Base-by-base conservation (phyloP, 1,140 invertebrate genomes). In the Holotrichia oblita region DNA sequence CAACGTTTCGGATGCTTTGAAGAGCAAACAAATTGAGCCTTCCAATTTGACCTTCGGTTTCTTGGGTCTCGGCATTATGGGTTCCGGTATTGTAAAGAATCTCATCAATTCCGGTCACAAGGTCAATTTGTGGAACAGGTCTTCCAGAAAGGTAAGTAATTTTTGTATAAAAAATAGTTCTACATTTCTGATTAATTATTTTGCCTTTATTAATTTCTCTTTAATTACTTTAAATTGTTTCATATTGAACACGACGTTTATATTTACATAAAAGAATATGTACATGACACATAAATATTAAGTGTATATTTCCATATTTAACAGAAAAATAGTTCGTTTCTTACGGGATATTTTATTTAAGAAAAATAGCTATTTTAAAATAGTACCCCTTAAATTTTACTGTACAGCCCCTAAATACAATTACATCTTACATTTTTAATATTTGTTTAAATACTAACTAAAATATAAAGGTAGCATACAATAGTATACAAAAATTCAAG, bases 31-130 rank as follows among this genome's bases (percentile, higher is more conserved):
- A 80, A 97, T 98, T 79, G 91, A 92, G 77, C 93, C 97, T 1
- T 97, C 96, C 10, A 91, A 91, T 77, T 91, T 96, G 85, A 96
- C 93, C 83, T 98, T 99, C 85, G 98, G 98, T 12, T 99, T 99
- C 87, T 91, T 99, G 42, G 98, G 98, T 0, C 90, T 99, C 8
- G 97, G 97, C 55, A 97, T 96, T 82, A 99, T 99, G 94, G 97
- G 97, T n/a, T 93, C 94, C 61, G 96, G 96, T 20, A 97, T 99
- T 84, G 96, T 99, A 0, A 97, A 97, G 89, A 98, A 98, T 87
- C 89, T 99, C 20, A 91, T 99, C 80, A 96, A 96, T 85, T 97
- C 96, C 72, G 97, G 97, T 7, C 97, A 99, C 87, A 93, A 94
- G 84, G 96, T 99, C 10, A 93, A 95, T 81, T 92, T 99, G 42